These are phyloP conservation scores for Anhinga rufa DNA, from an alignment of 2,113 vertebrate species.

Conservation along the genomic window DNA sequence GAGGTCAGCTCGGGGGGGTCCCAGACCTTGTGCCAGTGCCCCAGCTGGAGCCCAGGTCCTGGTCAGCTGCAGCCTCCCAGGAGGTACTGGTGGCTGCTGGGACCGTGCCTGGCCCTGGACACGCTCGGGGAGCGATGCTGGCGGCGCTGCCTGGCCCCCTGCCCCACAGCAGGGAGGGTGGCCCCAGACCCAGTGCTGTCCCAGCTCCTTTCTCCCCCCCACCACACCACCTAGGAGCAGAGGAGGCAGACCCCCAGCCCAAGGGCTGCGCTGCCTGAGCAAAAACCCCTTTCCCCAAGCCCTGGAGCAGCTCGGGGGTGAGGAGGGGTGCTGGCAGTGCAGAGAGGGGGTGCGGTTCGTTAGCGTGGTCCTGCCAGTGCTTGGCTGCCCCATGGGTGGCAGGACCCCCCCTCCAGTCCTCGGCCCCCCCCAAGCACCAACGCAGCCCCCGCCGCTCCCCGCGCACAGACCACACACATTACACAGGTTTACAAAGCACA, in stretches of 20 bases:
- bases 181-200: background rate
- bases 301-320: background rate
- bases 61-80: background rate
- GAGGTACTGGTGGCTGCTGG: background rate
- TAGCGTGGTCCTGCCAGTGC: no score
- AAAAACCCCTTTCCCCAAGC: background rate
- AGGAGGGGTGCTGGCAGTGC: background rate
- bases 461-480: constrained; percentile 13
- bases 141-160: background rate
- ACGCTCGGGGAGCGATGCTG: accelerated
- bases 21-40: background rate
- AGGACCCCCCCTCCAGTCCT: background rate
- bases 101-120: background rate
- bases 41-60: no score
- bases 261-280: background rate
- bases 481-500: constrained; percentile 40
- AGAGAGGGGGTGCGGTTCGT: background rate
- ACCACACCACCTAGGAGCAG: background rate
- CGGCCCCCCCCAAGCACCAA: background rate
- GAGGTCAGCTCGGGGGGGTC: background rate
- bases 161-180: background rate
- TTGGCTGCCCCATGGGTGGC: background rate
- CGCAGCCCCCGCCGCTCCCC: background rate
- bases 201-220: background rate
- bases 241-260: background rate